Evolutionary conservation across 2,797 vertebrate genomes (phyloP).

Genomic region (Sebastes glaucus): DNA sequence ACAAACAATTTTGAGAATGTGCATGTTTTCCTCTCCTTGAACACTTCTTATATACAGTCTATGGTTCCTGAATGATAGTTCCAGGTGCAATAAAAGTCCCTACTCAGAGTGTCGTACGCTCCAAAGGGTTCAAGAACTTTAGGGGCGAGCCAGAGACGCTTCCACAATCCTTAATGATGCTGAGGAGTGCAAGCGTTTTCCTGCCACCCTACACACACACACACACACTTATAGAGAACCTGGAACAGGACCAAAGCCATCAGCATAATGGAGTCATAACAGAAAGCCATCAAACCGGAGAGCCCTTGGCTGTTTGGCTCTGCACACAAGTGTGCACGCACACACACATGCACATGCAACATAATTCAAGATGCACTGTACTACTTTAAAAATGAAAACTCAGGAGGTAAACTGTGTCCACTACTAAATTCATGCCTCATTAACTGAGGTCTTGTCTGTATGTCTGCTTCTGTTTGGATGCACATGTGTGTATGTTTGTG

Average conservation of each 20-base stretch:
- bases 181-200: conserved; percentile 14
- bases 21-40: no score
- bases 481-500: not conserved
- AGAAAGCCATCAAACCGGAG: conserved; percentile 70
- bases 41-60: no score
- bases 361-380: not conserved
- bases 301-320: conserved; percentile 66
- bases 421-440: conserved; percentile 31
- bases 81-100: not conserved
- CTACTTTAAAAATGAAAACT: conserved; percentile 25
- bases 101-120: not conserved
- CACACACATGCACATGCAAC: not conserved
- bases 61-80: not conserved
- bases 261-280: conserved; percentile 79
- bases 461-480: not conserved
- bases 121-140: not conserved
- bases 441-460: conserved; percentile 4
- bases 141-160: not conserved
- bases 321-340: conserved; percentile 14
- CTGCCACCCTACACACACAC: conserved; percentile 10
- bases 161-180: conserved; percentile 29
- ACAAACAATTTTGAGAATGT: no score
- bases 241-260: conserved; percentile 77
- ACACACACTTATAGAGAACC: conserved; percentile 33
- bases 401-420: conserved; percentile 27